Evolutionary conservation across 1,140 invertebrate species (phyloP), one percentile per base, ranked within the genome.

Genomic region (Bombus consobrinus): DNA sequence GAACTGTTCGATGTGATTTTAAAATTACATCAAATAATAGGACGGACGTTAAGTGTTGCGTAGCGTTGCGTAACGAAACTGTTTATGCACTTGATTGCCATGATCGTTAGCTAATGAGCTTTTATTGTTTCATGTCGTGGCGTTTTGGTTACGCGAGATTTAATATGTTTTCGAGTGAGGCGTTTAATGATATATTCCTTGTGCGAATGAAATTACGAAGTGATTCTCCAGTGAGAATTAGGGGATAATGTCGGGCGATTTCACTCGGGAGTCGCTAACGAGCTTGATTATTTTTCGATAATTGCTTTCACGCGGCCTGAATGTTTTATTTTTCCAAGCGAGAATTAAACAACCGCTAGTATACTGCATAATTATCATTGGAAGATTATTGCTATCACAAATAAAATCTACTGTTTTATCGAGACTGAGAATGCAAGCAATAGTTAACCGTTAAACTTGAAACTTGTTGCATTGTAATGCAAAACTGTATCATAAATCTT

Each of bases 81-180:
- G 66, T 79, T 79, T 84, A 71, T 57, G 15, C 53, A n/a, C 39
- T n/a, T 79, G 75, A 79, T 84, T 84, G 53, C 39, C 47, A 3
- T 43, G 53, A 79, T 84, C 76, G 82, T 79, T 79, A 62, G 62
- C 76, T 79, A 71, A 71, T 59, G 66, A 72, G 76, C 75, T 34
- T 71, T 71, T 41, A 71, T 71, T 71, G 39, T 62, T 79, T 25
- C 39, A 4, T 5, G n/a, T 28, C 34, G 13, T 12, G 37, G 25
- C 32, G 22, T 4, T 53, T 53, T 53, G 5, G 5, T 22, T 15
- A 34, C 15, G 18, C 18, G 1, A 53, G 32, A 68, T 68, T 68
- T 34, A 68, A 25, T 68, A 37, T 15, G 34, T 68, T 18, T 6
- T 53, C 18, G 39, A 41, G 66, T 28, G 4, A 53, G 57, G 41